A percentile compares a stretch with the other conserved stretches of the same genome.
Conservation (phyloP, 2,888 invertebrate species). For the Chrysodeixis includens region DNA sequence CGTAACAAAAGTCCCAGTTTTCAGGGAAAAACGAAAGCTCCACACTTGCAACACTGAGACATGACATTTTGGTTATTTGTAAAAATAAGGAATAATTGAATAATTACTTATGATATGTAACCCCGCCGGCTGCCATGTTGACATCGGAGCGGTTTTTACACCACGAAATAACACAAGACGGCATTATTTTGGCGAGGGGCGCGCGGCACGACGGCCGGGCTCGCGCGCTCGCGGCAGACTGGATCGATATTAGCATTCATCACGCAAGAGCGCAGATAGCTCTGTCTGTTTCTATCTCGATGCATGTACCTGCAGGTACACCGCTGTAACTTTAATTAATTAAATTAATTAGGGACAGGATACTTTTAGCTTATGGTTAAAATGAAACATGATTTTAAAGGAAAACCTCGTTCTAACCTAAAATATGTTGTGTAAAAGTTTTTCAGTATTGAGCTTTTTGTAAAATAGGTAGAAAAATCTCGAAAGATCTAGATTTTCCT, state of each 20-base stretch:
- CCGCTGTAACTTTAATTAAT: not conserved
- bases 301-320: not conserved
- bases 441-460: not conserved
- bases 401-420: no score
- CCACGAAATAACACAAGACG: conserved; percentile 3
- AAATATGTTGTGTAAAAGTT: not conserved
- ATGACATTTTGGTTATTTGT: not conserved
- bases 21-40: not conserved
- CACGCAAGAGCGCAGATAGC: conserved; percentile 4
- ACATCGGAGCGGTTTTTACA: not conserved
- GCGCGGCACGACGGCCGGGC: conserved; percentile 2
- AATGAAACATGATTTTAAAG: no score
- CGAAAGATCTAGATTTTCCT: no score
- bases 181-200: conserved; percentile 1
- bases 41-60: not conserved
- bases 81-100: not conserved
- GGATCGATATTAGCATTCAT: conserved; percentile 4
- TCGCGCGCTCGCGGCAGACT: not conserved
- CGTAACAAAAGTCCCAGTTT: not conserved
- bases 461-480: no score
- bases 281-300: conserved; percentile 1
- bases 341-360: not conserved
- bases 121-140: not conserved
- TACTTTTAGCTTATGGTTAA: not conserved
- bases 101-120: conserved; percentile 2